Evolutionary conservation across 1,140 invertebrate species (phyloP).

Genomic region (Neuroterus valhalla): DNA sequence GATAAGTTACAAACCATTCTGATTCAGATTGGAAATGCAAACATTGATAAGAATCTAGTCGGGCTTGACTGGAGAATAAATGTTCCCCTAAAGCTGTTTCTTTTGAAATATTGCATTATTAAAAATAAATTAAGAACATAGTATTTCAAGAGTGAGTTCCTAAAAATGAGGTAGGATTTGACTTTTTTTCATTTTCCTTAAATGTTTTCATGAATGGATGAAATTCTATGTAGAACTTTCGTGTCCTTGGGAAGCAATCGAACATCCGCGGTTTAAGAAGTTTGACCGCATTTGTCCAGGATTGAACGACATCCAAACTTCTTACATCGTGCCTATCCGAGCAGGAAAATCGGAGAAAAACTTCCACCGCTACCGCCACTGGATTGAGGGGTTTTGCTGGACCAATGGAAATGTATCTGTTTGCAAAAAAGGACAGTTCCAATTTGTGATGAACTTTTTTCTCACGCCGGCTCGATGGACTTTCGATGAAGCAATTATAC

Average conservation of each 20-base stretch:
- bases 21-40: constrained; percentile 4
- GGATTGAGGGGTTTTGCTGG: constrained; percentile 4
- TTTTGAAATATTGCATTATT: no score
- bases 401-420: constrained; percentile 20
- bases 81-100: no score
- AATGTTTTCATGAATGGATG: background rate
- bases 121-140: no score
- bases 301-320: constrained; percentile 25
- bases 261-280: constrained; percentile 21
- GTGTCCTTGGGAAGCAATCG: constrained; percentile 21
- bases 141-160: no score
- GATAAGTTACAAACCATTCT: constrained; percentile 20
- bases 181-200: no score
- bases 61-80: no score
- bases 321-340: constrained; percentile 9
- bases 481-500: constrained; percentile 23
- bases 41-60: constrained; percentile 2
- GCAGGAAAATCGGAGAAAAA: constrained; percentile 27
- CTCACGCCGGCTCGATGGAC: background rate
- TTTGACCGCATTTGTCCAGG: constrained; percentile 26
- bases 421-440: background rate
- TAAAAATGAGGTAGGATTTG: no score
- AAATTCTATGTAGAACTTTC: background rate
- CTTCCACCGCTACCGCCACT: constrained; percentile 2
- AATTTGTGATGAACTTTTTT: constrained; percentile 24